phyloP scores from a whole-genome alignment of 2,797 vertebrate species.

The Myotis planiceps region DNA sequence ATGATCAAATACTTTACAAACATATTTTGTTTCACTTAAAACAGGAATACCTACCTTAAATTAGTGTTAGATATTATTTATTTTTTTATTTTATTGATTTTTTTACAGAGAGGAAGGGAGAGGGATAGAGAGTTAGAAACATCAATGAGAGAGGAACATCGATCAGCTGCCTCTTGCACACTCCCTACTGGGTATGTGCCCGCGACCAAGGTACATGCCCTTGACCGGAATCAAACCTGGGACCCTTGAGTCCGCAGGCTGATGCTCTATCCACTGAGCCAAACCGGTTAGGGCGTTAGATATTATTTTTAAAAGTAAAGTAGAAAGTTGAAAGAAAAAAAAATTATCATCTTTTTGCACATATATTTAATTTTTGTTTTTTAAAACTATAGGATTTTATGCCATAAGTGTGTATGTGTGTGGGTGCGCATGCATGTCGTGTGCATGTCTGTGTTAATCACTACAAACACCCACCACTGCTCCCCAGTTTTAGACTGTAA shows the following conservation, averaged over 20 bases:
- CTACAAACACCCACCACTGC: background rate
- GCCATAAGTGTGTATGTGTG: background rate
- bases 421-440: background rate
- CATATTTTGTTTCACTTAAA: constrained; percentile 25
- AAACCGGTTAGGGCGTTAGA: too few species aligned
- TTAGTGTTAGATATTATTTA: background rate
- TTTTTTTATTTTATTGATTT: too few species aligned
- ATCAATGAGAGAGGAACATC: too few species aligned
- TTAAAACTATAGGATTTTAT: background rate
- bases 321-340: background rate
- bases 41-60: background rate
- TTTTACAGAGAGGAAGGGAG: too few species aligned
- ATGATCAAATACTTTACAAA: constrained; percentile 11
- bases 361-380: background rate
- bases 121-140: too few species aligned
- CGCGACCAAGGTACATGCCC: too few species aligned
- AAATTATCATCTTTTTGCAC: background rate
- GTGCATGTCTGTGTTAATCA: background rate
- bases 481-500: background rate
- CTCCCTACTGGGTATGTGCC: too few species aligned
- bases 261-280: too few species aligned
- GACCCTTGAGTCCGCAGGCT: too few species aligned
- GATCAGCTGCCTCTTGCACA: too few species aligned
- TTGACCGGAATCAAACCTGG: too few species aligned
- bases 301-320: constrained; percentile 1